Percentiles rank a stretch among this genome's conserved stretches.
Evolutionary conservation across 2,888 invertebrate genomes (phyloP).

Genomic region (Drosophila cognata): DNA sequence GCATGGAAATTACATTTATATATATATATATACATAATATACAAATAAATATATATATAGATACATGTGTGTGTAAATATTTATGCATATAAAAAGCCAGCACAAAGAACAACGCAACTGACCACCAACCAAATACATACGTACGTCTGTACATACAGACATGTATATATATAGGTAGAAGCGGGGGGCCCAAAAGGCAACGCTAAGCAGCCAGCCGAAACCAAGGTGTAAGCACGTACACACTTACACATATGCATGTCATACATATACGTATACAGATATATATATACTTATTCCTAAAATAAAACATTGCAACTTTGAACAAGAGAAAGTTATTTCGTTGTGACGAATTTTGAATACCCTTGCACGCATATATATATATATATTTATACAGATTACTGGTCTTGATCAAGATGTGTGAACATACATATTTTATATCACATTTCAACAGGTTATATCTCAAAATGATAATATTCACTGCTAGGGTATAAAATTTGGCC

Average conservation of each 20-base stretch:
- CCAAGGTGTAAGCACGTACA: constrained; percentile 68
- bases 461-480: neutral
- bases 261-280: constrained; percentile 1
- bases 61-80: constrained; percentile 1
- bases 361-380: neutral
- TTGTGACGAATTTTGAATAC: constrained; percentile 4
- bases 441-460: neutral
- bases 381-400: neutral
- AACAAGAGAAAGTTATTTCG: constrained; percentile 18
- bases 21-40: neutral
- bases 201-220: constrained; percentile 51
- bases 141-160: neutral
- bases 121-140: constrained; percentile 17
- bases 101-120: constrained; percentile 30
- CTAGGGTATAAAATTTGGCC: constrained; percentile 49
- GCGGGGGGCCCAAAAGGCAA: constrained; percentile 5
- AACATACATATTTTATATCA: neutral
- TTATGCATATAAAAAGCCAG: constrained; percentile 4
- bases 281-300: constrained; percentile 55
- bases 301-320: constrained; percentile 78
- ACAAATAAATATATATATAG: constrained; percentile 9
- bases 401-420: neutral
- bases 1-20: constrained; percentile 38
- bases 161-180: neutral
- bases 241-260: constrained; percentile 4